Evolutionary conservation across 1,140 invertebrate genomes (phyloP).

Genomic region (Neelides sp.): DNA sequence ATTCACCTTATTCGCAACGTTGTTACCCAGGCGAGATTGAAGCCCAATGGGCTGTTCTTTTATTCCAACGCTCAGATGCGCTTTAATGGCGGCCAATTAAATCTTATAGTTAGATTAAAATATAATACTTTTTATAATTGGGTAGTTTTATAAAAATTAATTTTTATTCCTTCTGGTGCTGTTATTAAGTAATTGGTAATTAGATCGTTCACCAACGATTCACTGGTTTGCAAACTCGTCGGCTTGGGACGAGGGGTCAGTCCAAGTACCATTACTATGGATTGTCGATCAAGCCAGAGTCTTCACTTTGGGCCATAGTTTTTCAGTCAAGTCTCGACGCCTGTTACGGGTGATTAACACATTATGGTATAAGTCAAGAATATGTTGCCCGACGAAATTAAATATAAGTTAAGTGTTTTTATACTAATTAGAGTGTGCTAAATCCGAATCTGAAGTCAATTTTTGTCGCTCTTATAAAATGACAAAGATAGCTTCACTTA

Average conservation of each 20-base stretch:
- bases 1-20: no score
- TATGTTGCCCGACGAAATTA: no score
- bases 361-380: no score
- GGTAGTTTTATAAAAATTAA: not conserved
- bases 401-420: no score
- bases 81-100: no score
- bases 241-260: constrained; percentile 45
- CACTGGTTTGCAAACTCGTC: constrained; percentile 42
- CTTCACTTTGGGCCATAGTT: not conserved
- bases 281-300: constrained; percentile 36
- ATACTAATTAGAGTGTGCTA: no score
- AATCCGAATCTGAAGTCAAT: no score
- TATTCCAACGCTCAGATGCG: no score
- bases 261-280: constrained; percentile 48
- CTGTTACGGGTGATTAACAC: not conserved
- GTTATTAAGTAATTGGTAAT: constrained; percentile 7
- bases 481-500: no score
- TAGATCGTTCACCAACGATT: constrained; percentile 47
- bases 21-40: no score
- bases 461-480: no score
- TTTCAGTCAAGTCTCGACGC: not conserved
- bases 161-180: not conserved
- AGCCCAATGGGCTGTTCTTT: no score
- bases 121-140: not conserved
- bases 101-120: not conserved